Evolutionary conservation across 2,797 vertebrate species (phyloP), one percentile per base, ranked within the genome.

Genomic region (Psittacula echo): DNA sequence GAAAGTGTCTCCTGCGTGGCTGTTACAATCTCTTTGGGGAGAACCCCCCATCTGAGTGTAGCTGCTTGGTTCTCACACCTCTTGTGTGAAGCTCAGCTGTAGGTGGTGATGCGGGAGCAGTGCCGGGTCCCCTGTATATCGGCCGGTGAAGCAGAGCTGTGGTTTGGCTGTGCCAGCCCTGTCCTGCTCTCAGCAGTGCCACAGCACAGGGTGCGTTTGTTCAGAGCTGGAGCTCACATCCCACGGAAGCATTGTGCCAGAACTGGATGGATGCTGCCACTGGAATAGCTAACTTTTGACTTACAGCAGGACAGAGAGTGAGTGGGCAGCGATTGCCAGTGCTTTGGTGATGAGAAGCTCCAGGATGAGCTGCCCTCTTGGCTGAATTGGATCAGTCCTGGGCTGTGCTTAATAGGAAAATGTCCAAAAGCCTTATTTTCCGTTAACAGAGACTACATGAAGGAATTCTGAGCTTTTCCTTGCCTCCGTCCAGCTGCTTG

Each of bases 391-490:
- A 20, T 68, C n/a, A n/a, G 5, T 26, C 30, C 27, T 41, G 32
- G 50, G 75, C 29, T 5, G 0, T 8, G 18, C 11, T 54, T 45
- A 60, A 13, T 24, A 10, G 62, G 30, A 71, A 29, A 20, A 62
- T 5, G 2, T 71, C 74, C 27, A 26, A 74, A 81, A 3, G 16
- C 56, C 37, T 16, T 5, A 0, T 75, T 75, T 82, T 72, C 22
- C 44, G 16, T 13, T 37, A 22, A 9, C 0, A 11, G 34, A 6
- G 8, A 7, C 51, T 9, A 3, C 2, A 0, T 7, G 13, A 60
- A 76, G 67, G 67, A 67, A 23, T 50, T 39, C 23, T 16, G 41
- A 68, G n/a, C 34, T 53, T 58, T 85, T 34, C 24, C 66, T 61
- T 16, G 9, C 24, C 47, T 83, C 67, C 2, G 0, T 45, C 30